phyloP scores from a whole-genome alignment of 2,113 vertebrate species.

The Hippolais icterina region DNA sequence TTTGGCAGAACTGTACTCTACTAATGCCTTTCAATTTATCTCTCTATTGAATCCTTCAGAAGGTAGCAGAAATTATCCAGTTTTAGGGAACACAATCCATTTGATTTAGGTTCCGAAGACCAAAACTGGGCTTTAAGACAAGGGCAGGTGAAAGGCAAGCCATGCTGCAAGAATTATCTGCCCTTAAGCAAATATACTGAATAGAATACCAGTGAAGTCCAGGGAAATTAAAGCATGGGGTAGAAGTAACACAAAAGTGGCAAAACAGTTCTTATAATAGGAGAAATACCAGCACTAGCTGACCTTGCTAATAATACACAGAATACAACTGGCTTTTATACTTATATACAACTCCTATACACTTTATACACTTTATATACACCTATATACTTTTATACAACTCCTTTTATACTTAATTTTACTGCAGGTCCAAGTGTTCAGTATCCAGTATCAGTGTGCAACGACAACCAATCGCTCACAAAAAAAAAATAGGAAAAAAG shows the following conservation, averaged over 20 bases:
- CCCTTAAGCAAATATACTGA: background rate
- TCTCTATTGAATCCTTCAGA: background rate
- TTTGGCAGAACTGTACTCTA: background rate
- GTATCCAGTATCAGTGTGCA: background rate
- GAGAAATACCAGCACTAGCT: background rate
- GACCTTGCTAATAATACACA: background rate
- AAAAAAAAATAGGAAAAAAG: background rate
- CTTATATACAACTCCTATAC: too few relatives aligned
- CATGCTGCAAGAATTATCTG: background rate
- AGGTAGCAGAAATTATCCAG: background rate
- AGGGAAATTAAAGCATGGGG: rapidly evolving
- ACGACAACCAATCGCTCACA: background rate
- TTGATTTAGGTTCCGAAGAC: background rate
- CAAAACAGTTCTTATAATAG: background rate
- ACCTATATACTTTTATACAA: too few relatives aligned
- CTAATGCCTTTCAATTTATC: background rate
- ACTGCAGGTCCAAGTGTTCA: background rate
- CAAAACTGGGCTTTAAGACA: background rate
- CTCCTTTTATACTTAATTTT: background rate
- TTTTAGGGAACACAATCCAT: background rate
- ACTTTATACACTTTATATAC: too few relatives aligned
- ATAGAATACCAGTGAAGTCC: background rate
- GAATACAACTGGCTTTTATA: background rate
- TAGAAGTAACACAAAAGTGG: background rate
- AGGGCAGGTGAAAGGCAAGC: background rate